Conservation (phyloP, 2,888 invertebrate species). For the Drosophila fungiperda region DNA sequence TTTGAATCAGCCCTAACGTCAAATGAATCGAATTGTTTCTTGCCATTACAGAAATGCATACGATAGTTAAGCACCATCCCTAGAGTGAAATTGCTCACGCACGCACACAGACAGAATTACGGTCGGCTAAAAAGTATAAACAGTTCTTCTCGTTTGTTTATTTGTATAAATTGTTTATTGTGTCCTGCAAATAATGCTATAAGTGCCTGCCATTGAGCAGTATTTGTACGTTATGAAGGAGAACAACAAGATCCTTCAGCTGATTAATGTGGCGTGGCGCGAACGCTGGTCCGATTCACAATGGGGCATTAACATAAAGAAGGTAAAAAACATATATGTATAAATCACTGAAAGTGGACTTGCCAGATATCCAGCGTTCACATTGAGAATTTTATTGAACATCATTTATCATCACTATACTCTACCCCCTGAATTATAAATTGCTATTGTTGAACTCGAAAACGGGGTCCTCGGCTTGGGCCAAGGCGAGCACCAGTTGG, state of each 20-base stretch:
- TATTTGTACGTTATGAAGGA: constrained; percentile 77
- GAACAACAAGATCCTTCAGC: constrained; percentile 87
- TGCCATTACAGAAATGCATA: background rate
- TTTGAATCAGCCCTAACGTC: background rate
- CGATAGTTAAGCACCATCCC: constrained; percentile 5
- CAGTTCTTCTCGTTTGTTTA: constrained; percentile 21
- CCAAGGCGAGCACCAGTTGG: constrained; percentile 78
- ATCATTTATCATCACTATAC: background rate
- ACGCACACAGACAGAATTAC: constrained; percentile 6
- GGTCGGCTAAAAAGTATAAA: constrained; percentile 30
- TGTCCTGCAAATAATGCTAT: constrained; percentile 23
- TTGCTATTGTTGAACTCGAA: constrained; percentile 60
- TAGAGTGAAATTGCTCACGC: constrained; percentile 8
- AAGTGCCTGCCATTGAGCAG: background rate
- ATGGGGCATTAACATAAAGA: constrained; percentile 98
- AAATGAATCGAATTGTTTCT: background rate
- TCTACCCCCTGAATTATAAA: background rate
- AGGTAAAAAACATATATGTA: constrained; percentile 85
- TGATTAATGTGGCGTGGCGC: constrained; percentile 91
- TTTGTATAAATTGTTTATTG: constrained; percentile 10
- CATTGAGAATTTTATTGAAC: constrained; percentile 67
- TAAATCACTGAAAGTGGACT: constrained; percentile 26
- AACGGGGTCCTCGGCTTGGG: constrained; percentile 79
- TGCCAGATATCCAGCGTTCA: constrained; percentile 21
- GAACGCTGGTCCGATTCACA: constrained; percentile 98